Conservation (phyloP, 2,888 invertebrate genomes). For the Arenicola marina region DNA sequence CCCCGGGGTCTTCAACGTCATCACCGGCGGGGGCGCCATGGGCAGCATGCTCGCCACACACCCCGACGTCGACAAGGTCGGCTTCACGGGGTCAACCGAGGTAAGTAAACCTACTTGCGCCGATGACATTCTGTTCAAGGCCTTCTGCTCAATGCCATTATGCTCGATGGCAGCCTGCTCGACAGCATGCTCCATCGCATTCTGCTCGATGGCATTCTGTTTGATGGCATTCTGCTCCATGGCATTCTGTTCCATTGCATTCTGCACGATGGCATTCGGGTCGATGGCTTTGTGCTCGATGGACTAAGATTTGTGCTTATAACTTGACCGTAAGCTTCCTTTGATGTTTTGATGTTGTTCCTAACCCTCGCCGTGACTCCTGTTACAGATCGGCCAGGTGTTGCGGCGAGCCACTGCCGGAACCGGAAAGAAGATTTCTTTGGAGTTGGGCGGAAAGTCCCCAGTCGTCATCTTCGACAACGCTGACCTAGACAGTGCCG, state of each 20-base stretch:
- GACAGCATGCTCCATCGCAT: no score
- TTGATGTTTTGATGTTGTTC: no score
- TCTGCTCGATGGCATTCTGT: no score
- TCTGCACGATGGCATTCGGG: no score
- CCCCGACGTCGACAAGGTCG: conserved; percentile 59
- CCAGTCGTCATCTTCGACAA: conserved; percentile 66
- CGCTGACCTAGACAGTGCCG: conserved; percentile 67
- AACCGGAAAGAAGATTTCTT: conserved; percentile 58
- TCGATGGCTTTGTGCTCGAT: background rate
- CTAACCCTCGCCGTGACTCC: no score
- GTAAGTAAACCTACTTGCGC: no score
- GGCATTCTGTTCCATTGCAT: no score
- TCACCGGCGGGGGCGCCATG: conserved; percentile 58
- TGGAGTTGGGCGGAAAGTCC: conserved; percentile 62
- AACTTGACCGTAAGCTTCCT: no score
- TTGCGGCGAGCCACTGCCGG: conserved; percentile 56
- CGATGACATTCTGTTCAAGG: conserved; percentile 50
- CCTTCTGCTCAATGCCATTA: no score
- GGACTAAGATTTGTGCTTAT: no score
- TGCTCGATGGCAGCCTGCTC: no score
- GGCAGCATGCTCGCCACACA: conserved; percentile 56
- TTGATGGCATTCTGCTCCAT: no score
- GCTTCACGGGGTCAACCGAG: conserved; percentile 60
- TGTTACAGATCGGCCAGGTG: conserved; percentile 55
- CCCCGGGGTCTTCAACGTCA: conserved; percentile 63